Percentiles rank a stretch among this genome's conserved stretches.
phyloP scores from a whole-genome alignment of 2,797 vertebrate genomes.

The Pyrocephalus nanus region DNA sequence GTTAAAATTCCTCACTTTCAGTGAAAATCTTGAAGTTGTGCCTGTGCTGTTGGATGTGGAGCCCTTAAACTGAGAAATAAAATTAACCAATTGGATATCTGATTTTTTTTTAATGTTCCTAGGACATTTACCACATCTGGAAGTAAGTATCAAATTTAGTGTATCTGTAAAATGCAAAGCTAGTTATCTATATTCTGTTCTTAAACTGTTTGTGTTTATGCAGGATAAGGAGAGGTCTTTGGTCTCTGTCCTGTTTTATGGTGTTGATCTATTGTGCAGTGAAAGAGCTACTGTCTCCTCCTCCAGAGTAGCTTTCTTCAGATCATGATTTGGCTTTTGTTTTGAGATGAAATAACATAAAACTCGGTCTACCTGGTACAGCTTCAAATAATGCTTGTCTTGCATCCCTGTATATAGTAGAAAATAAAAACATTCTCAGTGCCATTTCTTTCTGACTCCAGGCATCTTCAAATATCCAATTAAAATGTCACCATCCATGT shows the following conservation, averaged over 20 bases:
- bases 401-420: background rate
- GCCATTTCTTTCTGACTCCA: background rate
- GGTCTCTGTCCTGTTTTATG: background rate
- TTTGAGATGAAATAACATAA: constrained; percentile 7
- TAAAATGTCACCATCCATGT: background rate
- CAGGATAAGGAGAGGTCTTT: background rate
- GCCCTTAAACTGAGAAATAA: background rate
- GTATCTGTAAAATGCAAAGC: background rate
- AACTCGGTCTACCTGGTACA: background rate
- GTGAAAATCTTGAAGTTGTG: background rate
- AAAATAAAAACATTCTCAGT: constrained; percentile 7
- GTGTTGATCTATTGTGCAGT: background rate
- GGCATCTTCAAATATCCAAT: background rate
- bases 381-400: background rate
- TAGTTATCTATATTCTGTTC: background rate
- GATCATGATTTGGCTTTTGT: background rate
- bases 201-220: background rate
- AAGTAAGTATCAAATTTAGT: background rate
- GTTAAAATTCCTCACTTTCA: constrained; percentile 7
- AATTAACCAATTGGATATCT: background rate
- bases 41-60: background rate
- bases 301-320: background rate
- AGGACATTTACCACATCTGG: background rate
- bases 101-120: background rate
- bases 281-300: background rate